These are phyloP conservation scores for Drosophila biarmipes DNA, from an alignment of 1,140 invertebrate genomes.

Conservation along the genomic window DNA sequence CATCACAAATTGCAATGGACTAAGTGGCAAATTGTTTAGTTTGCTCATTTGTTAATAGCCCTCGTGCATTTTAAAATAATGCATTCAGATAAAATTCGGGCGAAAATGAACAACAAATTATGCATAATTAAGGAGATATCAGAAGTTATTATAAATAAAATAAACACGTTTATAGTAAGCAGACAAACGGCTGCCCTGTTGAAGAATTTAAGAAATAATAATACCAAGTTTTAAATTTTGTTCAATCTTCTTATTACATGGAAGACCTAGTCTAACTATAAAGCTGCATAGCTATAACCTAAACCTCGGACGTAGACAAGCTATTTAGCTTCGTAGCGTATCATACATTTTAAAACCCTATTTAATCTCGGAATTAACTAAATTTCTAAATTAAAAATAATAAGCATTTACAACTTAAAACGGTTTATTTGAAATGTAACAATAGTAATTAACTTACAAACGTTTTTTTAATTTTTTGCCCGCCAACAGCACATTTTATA, in stretches of 20 bases:
- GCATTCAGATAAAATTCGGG: conserved; percentile 25
- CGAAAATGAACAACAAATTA: conserved; percentile 54
- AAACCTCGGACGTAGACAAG: too few relatives aligned
- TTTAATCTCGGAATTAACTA: too few relatives aligned
- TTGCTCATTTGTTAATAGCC: conserved; percentile 27
- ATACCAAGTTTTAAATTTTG: background rate
- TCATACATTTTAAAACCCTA: too few relatives aligned
- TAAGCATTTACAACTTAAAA: too few relatives aligned
- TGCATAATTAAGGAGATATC: conserved; percentile 56
- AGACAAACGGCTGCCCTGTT: conserved; percentile 8
- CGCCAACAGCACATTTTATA: background rate
- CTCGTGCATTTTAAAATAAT: conserved; percentile 35
- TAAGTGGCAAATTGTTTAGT: conserved; percentile 39
- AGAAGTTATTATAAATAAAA: conserved; percentile 50
- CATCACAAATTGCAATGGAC: conserved; percentile 23
- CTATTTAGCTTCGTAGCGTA: too few relatives aligned
- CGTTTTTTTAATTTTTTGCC: too few relatives aligned
- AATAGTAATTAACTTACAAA: too few relatives aligned
- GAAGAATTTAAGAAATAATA: background rate
- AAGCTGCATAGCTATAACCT: too few relatives aligned
- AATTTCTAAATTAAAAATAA: too few relatives aligned
- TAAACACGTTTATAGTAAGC: conserved; percentile 3
- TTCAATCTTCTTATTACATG: too few relatives aligned
- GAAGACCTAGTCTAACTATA: too few relatives aligned
- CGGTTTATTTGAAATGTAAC: too few relatives aligned